Conservation (phyloP, 2,113 vertebrate species). For the Epinephelus moara region DNA sequence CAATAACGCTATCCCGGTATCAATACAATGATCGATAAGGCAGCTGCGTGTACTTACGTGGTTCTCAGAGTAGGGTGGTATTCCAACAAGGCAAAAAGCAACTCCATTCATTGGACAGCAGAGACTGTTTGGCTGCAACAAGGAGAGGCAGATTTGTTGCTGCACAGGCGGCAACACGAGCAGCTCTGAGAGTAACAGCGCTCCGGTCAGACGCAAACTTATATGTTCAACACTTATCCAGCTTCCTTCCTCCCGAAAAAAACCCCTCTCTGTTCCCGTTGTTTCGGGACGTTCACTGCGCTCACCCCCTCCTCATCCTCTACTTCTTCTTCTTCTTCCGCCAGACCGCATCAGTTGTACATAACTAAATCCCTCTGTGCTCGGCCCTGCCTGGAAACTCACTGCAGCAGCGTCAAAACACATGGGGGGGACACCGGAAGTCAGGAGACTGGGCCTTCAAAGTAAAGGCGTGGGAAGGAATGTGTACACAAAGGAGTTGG, state of each 20-base stretch:
- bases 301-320: slow-evolving; percentile 52
- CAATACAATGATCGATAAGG: not conserved
- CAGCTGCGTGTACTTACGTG: slow-evolving; percentile 81
- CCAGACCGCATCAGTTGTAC: slow-evolving; percentile 75
- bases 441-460: slow-evolving; percentile 33
- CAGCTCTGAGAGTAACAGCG: slow-evolving; percentile 32
- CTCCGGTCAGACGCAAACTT: slow-evolving; percentile 53
- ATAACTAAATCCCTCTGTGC: slow-evolving; percentile 71
- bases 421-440: slow-evolving; percentile 40
- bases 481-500: not conserved
- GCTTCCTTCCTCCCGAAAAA: slow-evolving; percentile 70
- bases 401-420: slow-evolving; percentile 38
- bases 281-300: slow-evolving; percentile 66
- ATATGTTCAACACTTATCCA: slow-evolving; percentile 62
- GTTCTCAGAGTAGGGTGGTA: slow-evolving; percentile 90
- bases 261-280: slow-evolving; percentile 67
- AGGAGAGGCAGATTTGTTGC: slow-evolving; percentile 64
- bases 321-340: slow-evolving; percentile 47
- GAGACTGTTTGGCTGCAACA: slow-evolving; percentile 69
- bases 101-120: slow-evolving; percentile 97
- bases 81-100: slow-evolving; percentile 98
- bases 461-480: slow-evolving; percentile 44
- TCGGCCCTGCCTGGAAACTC: slow-evolving; percentile 61
- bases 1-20: slow-evolving; percentile 22
- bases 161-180: slow-evolving; percentile 26